Conservation (phyloP, 2,888 invertebrate genomes). For the Calliscelio sp. region DNA sequence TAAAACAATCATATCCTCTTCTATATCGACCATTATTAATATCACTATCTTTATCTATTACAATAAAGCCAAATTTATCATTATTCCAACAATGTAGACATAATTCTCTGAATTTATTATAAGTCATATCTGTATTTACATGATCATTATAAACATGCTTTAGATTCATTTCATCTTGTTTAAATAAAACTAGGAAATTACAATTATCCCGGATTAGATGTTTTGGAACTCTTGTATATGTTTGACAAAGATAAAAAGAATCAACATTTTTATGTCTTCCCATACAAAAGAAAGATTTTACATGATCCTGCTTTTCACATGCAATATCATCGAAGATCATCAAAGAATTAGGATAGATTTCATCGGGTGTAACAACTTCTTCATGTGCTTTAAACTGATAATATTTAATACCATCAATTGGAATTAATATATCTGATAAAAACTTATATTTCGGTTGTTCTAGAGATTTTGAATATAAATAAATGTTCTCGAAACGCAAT, state of each 20-base stretch:
- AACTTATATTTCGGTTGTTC: conserved; percentile 3
- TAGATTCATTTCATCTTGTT: conserved; percentile 68
- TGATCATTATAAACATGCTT: conserved; percentile 68
- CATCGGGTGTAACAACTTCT: conserved; percentile 20
- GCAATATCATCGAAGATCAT: conserved; percentile 60
- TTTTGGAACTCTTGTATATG: conserved; percentile 65
- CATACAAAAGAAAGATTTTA: conserved; percentile 76
- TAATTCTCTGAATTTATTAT: conserved; percentile 67
- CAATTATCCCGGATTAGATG: conserved; percentile 75
- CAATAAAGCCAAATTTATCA: conserved; percentile 73
- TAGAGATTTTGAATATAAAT: conserved; percentile 75
- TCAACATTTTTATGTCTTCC: conserved; percentile 73
- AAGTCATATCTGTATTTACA: conserved; percentile 25
- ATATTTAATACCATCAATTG: conserved; percentile 59
- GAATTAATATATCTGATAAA: neutral
- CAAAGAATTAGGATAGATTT: conserved; percentile 40
- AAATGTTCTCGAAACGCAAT: conserved; percentile 82
- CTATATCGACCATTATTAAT: conserved; percentile 72
- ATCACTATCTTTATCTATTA: conserved; percentile 74
- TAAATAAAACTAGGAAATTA: conserved; percentile 73
- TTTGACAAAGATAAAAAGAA: conserved; percentile 11
- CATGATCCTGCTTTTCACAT: conserved; percentile 44
- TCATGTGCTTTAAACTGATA: conserved; percentile 48
- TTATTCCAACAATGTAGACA: conserved; percentile 72
- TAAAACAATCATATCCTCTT: conserved; percentile 51